Evolutionary conservation across 1,140 invertebrate genomes (phyloP).

Genomic region (Lepidurus arcticus): DNA sequence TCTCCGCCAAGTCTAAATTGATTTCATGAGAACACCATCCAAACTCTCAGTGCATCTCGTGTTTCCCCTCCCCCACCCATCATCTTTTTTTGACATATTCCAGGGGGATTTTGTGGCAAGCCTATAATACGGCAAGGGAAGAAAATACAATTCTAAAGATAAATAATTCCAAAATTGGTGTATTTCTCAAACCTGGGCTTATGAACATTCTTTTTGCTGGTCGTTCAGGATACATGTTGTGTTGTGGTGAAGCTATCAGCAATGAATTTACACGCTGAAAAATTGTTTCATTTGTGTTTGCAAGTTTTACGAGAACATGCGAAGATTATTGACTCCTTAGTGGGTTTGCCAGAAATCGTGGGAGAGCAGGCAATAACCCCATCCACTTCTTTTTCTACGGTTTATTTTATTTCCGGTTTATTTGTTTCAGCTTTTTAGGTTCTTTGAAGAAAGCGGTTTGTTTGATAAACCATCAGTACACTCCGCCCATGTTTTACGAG

Average conservation of each 20-base stretch:
- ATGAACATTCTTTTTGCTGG: not conserved
- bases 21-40: constrained; percentile 48
- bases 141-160: not conserved
- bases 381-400: not conserved
- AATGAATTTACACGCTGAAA: not conserved
- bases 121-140: not conserved
- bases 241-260: not conserved
- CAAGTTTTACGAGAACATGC: not conserved
- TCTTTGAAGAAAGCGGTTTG: not conserved
- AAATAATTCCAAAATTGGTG: not conserved
- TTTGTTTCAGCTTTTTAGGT: not conserved
- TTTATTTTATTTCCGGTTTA: not conserved
- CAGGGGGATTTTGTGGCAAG: constrained; percentile 13
- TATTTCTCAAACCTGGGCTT: too few relatives aligned
- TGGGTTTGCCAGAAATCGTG: not conserved
- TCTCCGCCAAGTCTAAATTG: constrained; percentile 74
- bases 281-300: not conserved
- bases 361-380: not conserved
- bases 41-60: not conserved
- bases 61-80: not conserved
- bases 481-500: not conserved
- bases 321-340: not conserved
- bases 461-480: not conserved
- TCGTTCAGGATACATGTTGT: not conserved
- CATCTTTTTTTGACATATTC: not conserved